Percentiles rank a stretch among this genome's conserved stretches.
Conservation (phyloP, 2,888 invertebrate genomes). For the Apotomis turbidana region DNA sequence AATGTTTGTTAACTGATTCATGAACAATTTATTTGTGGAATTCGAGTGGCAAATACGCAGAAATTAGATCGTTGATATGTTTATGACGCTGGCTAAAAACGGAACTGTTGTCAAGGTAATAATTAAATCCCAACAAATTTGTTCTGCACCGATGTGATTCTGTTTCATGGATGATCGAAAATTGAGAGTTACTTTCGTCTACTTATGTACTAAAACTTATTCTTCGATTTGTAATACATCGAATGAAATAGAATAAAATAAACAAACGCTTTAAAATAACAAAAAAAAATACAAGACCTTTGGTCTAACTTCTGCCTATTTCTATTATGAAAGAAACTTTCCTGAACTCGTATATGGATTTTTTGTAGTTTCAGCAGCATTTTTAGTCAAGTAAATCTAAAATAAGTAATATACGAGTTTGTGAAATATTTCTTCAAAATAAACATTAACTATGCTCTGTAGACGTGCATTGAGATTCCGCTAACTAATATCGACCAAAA, state of each 20-base stretch:
- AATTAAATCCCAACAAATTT: too few relatives aligned
- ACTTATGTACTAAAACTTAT: too few relatives aligned
- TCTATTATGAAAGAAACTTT: too few relatives aligned
- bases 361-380: not conserved
- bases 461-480: constrained; percentile 3
- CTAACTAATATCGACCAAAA: constrained; percentile 8
- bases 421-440: not conserved
- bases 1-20: constrained; percentile 51
- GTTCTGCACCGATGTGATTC: too few relatives aligned
- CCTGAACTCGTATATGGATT: not conserved
- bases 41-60: not conserved
- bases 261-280: too few relatives aligned
- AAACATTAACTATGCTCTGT: not conserved
- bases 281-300: too few relatives aligned
- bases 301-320: too few relatives aligned
- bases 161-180: too few relatives aligned
- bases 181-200: too few relatives aligned
- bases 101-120: too few relatives aligned
- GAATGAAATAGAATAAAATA: too few relatives aligned
- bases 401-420: not conserved
- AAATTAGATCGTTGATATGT: not conserved
- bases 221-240: too few relatives aligned
- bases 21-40: constrained; percentile 23
- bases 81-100: not conserved
- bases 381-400: not conserved